Base-by-base conservation (phyloP, 1,140 invertebrate genomes). In the Sogatella furcifera region DNA sequence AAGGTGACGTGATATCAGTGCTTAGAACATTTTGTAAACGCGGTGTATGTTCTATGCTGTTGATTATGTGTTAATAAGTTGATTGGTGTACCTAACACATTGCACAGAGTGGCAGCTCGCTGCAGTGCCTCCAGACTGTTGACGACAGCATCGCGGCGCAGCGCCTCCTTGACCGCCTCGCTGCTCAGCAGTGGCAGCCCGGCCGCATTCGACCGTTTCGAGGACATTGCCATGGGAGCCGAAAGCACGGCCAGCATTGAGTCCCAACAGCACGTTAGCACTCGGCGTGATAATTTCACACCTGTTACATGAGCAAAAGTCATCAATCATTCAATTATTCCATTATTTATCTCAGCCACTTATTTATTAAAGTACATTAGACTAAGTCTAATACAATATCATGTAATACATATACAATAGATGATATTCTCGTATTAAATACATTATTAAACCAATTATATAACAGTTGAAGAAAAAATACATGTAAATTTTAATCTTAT, bases 241-340 rank as follows among this genome's bases (percentile, higher is more conserved):
- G 90, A 88, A 3, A 95, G 75, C 13, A 96, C 88, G n/a, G 86
- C 84, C 46, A 95, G 82, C 77, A 95, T 87, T 0, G 88, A 89
- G 52, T 89, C 85, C 92, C 92, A 96, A 69, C 92, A 94, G 65
- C 87, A 90, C 4, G 89, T 92, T 24, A 96, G 71, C n/a, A 96
- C 83, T 64, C 76, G 68, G 14, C 74, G 66, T 24, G 75, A 69
- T 44, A 81, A 71, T 54, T 76, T 78, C 60, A 74, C 70, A 55
- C 80, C 79, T 81, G 63, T 4, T 28, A 28, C 2, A 2, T 4
- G 24, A 28, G 24, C 2, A 28, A 28, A n/a, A 31, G 5, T 10
- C 31, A 31, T 10, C 4, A 31, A 31, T 38, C 38, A 65, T 24
- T 52, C 57, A 31, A 17, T n/a, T n/a, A n/a, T n/a, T n/a, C n/a